Evolutionary conservation across 2,888 invertebrate species (phyloP).

Genomic region (Brachyopa scutellaris): DNA sequence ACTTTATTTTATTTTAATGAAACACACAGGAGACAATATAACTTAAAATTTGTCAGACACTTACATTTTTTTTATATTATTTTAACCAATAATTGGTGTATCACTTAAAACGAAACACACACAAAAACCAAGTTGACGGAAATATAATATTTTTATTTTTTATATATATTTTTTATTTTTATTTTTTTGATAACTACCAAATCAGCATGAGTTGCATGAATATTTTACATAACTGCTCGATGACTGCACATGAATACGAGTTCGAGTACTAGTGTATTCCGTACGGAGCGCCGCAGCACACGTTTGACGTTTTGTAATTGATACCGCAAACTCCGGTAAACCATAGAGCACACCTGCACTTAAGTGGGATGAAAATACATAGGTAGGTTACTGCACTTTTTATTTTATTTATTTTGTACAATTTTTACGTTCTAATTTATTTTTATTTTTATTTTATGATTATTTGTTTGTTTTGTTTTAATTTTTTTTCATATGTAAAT

Average conservation of each 20-base stretch:
- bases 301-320: conserved; percentile 44
- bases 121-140: background rate
- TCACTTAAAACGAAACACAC: background rate
- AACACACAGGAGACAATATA: background rate
- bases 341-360: conserved; percentile 58
- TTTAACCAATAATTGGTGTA: background rate
- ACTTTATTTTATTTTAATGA: background rate
- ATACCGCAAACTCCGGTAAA: conserved; percentile 47
- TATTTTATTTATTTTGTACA: conserved; percentile 5
- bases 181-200: conserved; percentile 14
- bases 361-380: conserved; percentile 18
- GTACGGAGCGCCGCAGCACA: conserved; percentile 43
- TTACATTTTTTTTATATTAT: background rate
- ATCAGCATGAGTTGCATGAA: conserved; percentile 32
- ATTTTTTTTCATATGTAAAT: conserved; percentile 30
- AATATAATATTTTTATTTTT: background rate
- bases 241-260: conserved; percentile 38
- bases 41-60: background rate
- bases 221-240: conserved; percentile 60
- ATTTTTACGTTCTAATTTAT: background rate
- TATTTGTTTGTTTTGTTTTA: conserved; percentile 6
- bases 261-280: no score
- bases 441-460: background rate
- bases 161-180: background rate
- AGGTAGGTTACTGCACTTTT: no score